Evolutionary conservation across 2,113 vertebrate genomes (phyloP).

Genomic region (Nycticryphes semicollaris): DNA sequence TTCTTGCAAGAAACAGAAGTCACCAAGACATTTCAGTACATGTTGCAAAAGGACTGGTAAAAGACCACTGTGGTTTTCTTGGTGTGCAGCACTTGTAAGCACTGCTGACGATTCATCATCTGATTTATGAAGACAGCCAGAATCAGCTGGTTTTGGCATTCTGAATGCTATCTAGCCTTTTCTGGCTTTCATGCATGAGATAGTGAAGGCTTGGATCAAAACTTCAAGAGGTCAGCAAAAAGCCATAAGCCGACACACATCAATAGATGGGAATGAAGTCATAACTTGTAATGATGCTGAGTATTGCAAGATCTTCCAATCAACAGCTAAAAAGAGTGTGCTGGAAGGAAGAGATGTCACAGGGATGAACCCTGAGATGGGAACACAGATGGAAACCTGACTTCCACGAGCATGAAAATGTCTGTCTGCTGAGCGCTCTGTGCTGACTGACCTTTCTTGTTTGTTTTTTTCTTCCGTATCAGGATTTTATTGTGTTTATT

Average conservation of each 20-base stretch:
- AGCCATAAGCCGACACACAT: not conserved
- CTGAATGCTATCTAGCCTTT: not conserved
- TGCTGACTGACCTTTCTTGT: not conserved
- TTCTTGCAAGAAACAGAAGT: not conserved
- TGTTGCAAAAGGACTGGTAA: fast-evolving
- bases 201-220: not conserved
- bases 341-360: not conserved
- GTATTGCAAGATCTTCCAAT: not conserved
- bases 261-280: conserved; percentile 22
- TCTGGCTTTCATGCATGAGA: not conserved
- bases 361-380: not conserved
- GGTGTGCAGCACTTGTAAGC: not conserved
- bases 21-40: not conserved
- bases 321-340: not conserved
- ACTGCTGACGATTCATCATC: not conserved
- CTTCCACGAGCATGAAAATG: not conserved
- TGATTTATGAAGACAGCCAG: not conserved
- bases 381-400: not conserved
- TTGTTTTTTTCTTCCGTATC: not conserved
- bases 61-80: not conserved
- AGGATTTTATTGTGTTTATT: not conserved
- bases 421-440: not conserved
- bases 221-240: not conserved
- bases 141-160: not conserved
- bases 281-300: conserved; percentile 3